A percentile compares a stretch with the other conserved stretches of the same genome.
Evolutionary conservation across 1,140 invertebrate species (phyloP).

Genomic region (Papilio polytes): DNA sequence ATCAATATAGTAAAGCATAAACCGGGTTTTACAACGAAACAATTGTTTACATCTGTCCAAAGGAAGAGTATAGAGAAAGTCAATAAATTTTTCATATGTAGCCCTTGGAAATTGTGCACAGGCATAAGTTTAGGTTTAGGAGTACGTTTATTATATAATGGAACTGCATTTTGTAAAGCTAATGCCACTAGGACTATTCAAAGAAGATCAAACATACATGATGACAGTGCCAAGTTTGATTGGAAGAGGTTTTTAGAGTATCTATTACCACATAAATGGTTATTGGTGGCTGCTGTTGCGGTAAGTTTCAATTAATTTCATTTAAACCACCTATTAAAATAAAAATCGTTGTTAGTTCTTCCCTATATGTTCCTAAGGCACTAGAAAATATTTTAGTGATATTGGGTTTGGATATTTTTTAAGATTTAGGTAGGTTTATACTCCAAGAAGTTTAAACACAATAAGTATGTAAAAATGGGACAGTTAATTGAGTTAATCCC

Average conservation of each 20-base stretch:
- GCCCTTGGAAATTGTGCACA: slow-evolving; percentile 76
- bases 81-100: slow-evolving; percentile 58
- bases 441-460: too few relatives aligned
- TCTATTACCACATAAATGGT: slow-evolving; percentile 70
- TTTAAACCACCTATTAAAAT: neutral
- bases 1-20: slow-evolving; percentile 68
- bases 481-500: too few relatives aligned
- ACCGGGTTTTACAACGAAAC: slow-evolving; percentile 62
- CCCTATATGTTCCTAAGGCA: neutral
- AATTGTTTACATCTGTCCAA: slow-evolving; percentile 57
- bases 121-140: slow-evolving; percentile 74
- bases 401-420: too few relatives aligned
- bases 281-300: slow-evolving; percentile 69
- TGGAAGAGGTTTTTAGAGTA: slow-evolving; percentile 72
- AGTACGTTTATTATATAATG: slow-evolving; percentile 61
- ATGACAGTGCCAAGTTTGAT: slow-evolving; percentile 77
- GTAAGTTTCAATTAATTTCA: slow-evolving; percentile 59
- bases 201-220: slow-evolving; percentile 64
- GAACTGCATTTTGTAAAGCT: slow-evolving; percentile 68
- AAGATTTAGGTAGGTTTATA: too few relatives aligned
- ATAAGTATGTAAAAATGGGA: too few relatives aligned
- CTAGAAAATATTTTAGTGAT: neutral
- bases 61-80: slow-evolving; percentile 59
- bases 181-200: slow-evolving; percentile 63
- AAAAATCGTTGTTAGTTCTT: neutral